phyloP scores from a whole-genome alignment of 2,888 invertebrate genomes.

The Gisinianus flammeolus region DNA sequence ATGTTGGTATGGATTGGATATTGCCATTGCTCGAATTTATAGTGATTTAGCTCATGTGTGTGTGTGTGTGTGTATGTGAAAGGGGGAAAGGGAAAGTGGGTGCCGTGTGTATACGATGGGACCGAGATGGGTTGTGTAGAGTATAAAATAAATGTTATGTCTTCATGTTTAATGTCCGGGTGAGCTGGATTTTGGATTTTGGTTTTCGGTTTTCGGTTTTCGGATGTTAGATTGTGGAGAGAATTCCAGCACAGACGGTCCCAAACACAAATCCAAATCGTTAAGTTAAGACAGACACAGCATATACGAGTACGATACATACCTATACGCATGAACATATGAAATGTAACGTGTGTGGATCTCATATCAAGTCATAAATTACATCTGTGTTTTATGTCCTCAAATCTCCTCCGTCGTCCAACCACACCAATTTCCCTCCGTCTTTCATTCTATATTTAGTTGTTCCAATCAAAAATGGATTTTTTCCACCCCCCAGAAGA shows the following conservation, averaged over 20 bases:
- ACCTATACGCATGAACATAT: too few species aligned
- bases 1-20: too few species aligned
- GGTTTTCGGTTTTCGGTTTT: not conserved
- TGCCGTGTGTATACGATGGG: not conserved
- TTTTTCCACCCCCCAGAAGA: too few species aligned
- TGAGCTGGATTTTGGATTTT: not conserved
- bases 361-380: conserved; percentile 24
- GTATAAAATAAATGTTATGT: not conserved
- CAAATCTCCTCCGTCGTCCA: not conserved
- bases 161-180: not conserved
- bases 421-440: not conserved
- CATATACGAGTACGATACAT: too few species aligned
- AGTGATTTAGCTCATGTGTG: not conserved
- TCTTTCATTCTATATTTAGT: not conserved
- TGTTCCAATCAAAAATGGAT: too few species aligned
- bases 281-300: not conserved
- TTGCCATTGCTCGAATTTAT: too few species aligned
- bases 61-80: not conserved
- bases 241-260: not conserved
- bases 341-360: not conserved
- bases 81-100: too few species aligned
- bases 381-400: conserved; percentile 29
- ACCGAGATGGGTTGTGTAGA: not conserved
- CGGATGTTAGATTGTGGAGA: not conserved
- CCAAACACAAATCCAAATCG: not conserved